Base-by-base conservation (phyloP, 2,888 invertebrate genomes). In the Hedya salicella region DNA sequence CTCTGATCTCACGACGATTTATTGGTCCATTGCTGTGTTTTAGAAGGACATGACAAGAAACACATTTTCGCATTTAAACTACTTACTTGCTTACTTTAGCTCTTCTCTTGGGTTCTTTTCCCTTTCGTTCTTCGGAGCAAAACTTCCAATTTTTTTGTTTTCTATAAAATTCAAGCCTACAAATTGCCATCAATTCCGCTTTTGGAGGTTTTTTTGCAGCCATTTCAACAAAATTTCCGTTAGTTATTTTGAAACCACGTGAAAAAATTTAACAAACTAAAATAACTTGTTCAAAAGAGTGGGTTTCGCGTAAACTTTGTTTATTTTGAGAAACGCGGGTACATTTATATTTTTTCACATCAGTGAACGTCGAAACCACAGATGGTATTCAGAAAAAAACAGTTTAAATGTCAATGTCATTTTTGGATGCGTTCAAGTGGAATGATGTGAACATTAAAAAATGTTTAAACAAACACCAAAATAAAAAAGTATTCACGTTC, bases 131-230 rank as follows among this genome's bases (percentile, higher is more conserved):
- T 9, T 74, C 57, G 0, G 50, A 17, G 32, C 64, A 67, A 1
- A 84, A 71, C 67, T 82, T 84, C 88, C 88, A 88, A 21, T 81
- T 81, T 17, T 80, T 82, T 64, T 86, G 79, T 21, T 86, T 86
- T 64, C 77, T 82, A 64, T 87, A 87, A 66, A 87, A 87, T 61
- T 88, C 85, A 1, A 88, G 75, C 13, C 77, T 79, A 50, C 82
- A 85, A 8, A 88, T 79, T 2, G 86, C 81, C 21, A 77, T 44
- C 39, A 86, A 62, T 25, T 83, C 82, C 0, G 77, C 44, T 59
- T 78, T 73, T 2, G 67, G 54, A 17, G 62, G 25, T 53, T 60
- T 68, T 21, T 54, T 48, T 42, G 53, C 32, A 0, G 64, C 46
- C 64, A 65, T 65, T 11, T 16, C 14, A 4, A 11, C 17, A 9